A percentile compares a stretch with the other conserved stretches of the same genome.
These are phyloP conservation scores for Odontocolon sp. DNA, from an alignment of 2,888 invertebrate genomes.

Conservation along the genomic window DNA sequence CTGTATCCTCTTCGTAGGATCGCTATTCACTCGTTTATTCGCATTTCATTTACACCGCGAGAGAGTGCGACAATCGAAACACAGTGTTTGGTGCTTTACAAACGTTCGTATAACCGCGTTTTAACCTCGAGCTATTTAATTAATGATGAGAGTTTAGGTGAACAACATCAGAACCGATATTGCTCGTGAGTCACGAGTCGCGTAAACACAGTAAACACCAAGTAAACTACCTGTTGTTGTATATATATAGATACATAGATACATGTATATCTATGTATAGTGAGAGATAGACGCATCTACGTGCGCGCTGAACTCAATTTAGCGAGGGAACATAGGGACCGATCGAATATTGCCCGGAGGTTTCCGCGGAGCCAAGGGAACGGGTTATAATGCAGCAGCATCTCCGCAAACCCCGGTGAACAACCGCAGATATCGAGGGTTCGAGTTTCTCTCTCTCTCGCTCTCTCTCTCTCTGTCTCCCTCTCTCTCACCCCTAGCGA, in stretches of 20 bases:
- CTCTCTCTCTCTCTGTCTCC: neutral
- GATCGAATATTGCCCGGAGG: conserved; percentile 56
- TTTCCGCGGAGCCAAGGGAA: conserved; percentile 27
- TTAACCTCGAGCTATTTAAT: conserved; percentile 8
- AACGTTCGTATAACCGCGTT: neutral
- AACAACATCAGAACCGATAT: conserved; percentile 15
- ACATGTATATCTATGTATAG: neutral
- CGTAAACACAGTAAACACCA: conserved; percentile 45
- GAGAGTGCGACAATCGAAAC: conserved; percentile 45
- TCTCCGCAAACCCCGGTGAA: conserved; percentile 63
- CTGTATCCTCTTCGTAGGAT: neutral
- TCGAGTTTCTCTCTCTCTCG: conserved; percentile 26
- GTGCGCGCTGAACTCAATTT: conserved; percentile 58
- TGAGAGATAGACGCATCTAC: neutral
- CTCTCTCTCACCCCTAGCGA: neutral
- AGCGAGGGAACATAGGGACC: conserved; percentile 50
- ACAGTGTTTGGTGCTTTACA: conserved; percentile 3
- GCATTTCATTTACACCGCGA: conserved; percentile 33
- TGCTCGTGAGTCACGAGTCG: conserved; percentile 29
- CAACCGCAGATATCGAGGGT: conserved; percentile 51
- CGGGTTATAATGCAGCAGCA: conserved; percentile 59
- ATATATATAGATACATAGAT: neutral
- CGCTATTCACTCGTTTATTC: neutral
- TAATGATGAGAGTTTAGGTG: neutral
- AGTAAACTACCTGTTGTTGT: conserved; percentile 42